A percentile compares a stretch with the other conserved stretches of the same genome.
These are phyloP conservation scores for Drosophila parthenogenetica DNA, from an alignment of 2,888 invertebrate species.

Conservation along the genomic window DNA sequence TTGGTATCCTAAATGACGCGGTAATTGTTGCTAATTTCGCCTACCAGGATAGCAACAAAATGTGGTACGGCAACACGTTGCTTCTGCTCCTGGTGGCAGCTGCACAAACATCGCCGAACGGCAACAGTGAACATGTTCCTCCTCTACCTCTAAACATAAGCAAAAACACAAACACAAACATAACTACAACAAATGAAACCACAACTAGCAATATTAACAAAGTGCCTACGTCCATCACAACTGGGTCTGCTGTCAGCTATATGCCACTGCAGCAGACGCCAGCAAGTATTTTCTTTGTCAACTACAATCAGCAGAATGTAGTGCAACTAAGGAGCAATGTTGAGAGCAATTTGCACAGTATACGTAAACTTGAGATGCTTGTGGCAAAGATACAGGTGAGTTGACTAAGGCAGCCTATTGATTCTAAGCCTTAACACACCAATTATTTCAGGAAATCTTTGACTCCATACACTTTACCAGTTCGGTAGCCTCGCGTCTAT, in stretches of 20 bases:
- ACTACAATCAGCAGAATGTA: slow-evolving; percentile 81
- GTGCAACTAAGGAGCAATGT: slow-evolving; percentile 80
- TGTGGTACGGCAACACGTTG: slow-evolving; percentile 49
- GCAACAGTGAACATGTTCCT: slow-evolving; percentile 70
- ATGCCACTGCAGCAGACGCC: slow-evolving; percentile 63
- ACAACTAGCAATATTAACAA: slow-evolving; percentile 67
- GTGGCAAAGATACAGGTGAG: slow-evolving; percentile 83
- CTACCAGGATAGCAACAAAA: slow-evolving; percentile 55
- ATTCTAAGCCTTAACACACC: rapidly evolving
- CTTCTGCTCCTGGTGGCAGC: slow-evolving; percentile 53
- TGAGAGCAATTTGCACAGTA: slow-evolving; percentile 78
- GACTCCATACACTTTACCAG: slow-evolving; percentile 83
- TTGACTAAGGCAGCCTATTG: neutral
- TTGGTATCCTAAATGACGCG: slow-evolving; percentile 52
- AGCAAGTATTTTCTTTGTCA: slow-evolving; percentile 71
- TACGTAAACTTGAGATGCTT: slow-evolving; percentile 84
- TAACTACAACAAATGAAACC: slow-evolving; percentile 44
- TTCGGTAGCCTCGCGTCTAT: slow-evolving; percentile 32
- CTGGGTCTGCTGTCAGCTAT: slow-evolving; percentile 42
- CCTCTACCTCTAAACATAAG: slow-evolving; percentile 72
- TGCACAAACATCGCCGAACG: slow-evolving; percentile 38
- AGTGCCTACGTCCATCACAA: slow-evolving; percentile 77
- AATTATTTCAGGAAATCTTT: slow-evolving; percentile 81
- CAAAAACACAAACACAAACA: slow-evolving; percentile 59
- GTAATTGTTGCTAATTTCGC: slow-evolving; percentile 44